Base-by-base conservation (phyloP, 1,140 invertebrate species). In the Meteorus sp. region DNA sequence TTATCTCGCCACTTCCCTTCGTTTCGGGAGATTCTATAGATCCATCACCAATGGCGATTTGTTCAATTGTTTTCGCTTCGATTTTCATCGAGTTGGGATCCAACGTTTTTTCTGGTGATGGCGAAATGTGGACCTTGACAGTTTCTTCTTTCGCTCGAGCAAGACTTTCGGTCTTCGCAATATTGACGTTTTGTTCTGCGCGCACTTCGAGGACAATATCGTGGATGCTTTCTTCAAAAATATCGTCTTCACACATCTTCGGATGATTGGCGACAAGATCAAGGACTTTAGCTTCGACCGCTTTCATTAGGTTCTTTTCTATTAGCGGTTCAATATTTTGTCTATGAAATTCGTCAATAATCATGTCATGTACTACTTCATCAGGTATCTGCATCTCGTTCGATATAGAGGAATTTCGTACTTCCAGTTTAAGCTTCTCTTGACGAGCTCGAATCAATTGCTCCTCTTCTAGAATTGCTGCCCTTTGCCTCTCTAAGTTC, bases 21-120 rank as follows among this genome's bases (percentile, higher is more conserved):
- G 41, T 60, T 67, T 66, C 61, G n/a, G n/a, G n/a, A n/a, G n/a
- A n/a, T 47, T 60, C 61, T 20, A 60, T 54, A 35, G 53, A 60
- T 59, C 64, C 59, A 29, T 66, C 50, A 61, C 66, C 43, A 37
- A 62, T 59, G 59, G 61, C 56, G 43, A 65, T 54, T 62, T 71
- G 51, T 45, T 58, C 56, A 56, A 62, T 61, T 59, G 62, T 48
- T 61, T 66, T 62, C 56, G 62, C 59, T 62, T 70, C 56, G 59
- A 65, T 63, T 43, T 66, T 39, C 47, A 50, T 41, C 54, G 52
- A 11, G n/a, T n/a, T n/a, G 9, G 27, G 27, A 29, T 5, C 27
- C 9, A 5, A 9, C 4, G 27, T 9, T 35, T 63, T 41, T 27
- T 35, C 31, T 27, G 45, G 9, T 29, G 44, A 39, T 56, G 1